phyloP scores from a whole-genome alignment of 1,140 invertebrate species.

The Papilio glaucus region DNA sequence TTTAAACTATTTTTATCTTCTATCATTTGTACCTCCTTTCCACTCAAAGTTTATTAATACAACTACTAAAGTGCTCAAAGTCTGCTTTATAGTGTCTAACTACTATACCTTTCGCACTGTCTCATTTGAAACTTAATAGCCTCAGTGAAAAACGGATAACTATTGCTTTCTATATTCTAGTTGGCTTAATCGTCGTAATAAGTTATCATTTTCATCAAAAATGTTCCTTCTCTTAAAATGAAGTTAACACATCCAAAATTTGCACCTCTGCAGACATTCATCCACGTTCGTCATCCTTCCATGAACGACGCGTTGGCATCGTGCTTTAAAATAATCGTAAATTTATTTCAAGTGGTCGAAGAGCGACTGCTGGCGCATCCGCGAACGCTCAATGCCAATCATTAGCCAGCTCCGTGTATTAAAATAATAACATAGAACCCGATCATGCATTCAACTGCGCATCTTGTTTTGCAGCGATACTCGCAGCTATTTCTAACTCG shows the following conservation, averaged over 20 bases:
- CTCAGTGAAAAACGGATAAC: neutral
- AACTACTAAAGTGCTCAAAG: no score
- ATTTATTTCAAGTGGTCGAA: conserved; percentile 59
- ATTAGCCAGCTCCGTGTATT: conserved; percentile 43
- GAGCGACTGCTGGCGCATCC: conserved; percentile 47
- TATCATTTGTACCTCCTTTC: neutral
- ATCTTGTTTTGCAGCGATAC: conserved; percentile 9
- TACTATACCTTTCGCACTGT: neutral
- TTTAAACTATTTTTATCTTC: neutral
- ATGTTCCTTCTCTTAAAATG: neutral
- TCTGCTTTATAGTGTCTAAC: neutral
- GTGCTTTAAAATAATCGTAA: conserved; percentile 69
- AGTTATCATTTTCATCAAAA: neutral
- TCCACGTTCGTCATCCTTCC: conserved; percentile 48
- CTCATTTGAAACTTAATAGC: no score
- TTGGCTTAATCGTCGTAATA: neutral
- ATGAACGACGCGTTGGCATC: conserved; percentile 58
- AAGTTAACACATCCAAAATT: conserved; percentile 39
- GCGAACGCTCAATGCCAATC: conserved; percentile 51
- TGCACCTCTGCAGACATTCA: conserved; percentile 30
- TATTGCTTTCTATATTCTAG: neutral
- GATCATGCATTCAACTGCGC: conserved; percentile 27
- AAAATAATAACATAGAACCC: conserved; percentile 30
- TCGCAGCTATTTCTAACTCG: conserved; percentile 21
- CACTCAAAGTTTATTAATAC: no score